Evolutionary conservation across 2,888 invertebrate species (phyloP).

Genomic region (Brassicogethes aeneus): DNA sequence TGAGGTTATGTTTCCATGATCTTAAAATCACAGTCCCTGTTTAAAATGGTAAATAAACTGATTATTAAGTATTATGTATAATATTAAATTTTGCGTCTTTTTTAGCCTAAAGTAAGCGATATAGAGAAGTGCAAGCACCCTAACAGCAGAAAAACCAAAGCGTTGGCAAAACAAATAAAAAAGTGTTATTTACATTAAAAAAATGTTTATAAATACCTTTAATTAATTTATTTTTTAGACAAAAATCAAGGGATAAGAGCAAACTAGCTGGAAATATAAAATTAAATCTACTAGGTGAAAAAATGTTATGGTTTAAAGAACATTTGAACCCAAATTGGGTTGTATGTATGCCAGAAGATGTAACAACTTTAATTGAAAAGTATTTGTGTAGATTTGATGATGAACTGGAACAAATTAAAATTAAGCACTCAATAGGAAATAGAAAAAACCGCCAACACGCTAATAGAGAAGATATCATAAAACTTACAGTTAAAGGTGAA

Average conservation of each 20-base stretch:
- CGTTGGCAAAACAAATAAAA: conserved; percentile 60
- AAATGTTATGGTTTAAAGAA: conserved; percentile 69
- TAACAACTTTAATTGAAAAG: conserved; percentile 13
- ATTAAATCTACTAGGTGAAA: conserved; percentile 66
- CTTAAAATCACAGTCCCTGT: too few species aligned
- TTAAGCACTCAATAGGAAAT: conserved; percentile 70
- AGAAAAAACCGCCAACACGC: conserved; percentile 71
- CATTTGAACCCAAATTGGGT: conserved; percentile 47
- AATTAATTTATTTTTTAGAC: conserved; percentile 29
- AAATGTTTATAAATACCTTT: too few species aligned
- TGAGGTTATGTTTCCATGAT: too few species aligned
- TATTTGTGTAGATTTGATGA: conserved; percentile 28
- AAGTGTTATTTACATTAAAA: too few species aligned
- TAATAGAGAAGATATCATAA: conserved; percentile 68
- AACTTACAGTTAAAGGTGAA: conserved; percentile 66
- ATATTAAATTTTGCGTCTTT: too few species aligned
- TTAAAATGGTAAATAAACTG: too few species aligned
- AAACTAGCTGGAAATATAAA: conserved; percentile 61
- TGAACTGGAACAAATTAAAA: conserved; percentile 41
- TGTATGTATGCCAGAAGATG: conserved; percentile 50
- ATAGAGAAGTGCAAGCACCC: conserved; percentile 66
- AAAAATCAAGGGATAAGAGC: conserved; percentile 48
- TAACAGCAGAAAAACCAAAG: conserved; percentile 73
- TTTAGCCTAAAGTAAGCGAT: conserved; percentile 42
- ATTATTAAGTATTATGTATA: too few species aligned